Base-by-base conservation (phyloP, 2,888 invertebrate genomes). In the Torymus tubicola region DNA sequence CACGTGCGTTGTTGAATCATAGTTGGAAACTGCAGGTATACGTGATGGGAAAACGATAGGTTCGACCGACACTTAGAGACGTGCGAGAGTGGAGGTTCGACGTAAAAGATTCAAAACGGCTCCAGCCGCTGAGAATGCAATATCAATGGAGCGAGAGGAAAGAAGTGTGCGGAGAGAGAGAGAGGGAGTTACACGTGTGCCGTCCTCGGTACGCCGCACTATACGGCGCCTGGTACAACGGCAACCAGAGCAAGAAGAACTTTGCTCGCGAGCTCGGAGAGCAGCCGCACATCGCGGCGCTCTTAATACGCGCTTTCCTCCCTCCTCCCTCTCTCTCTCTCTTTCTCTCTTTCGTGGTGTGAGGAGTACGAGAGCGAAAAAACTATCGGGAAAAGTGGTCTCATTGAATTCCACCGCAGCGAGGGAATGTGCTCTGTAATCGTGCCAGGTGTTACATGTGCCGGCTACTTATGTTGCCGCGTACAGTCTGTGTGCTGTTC, bases 1-100 rank as follows among this genome's bases (percentile, higher is more conserved):
- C 76, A 61, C 69, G 76, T 69, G 69, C 21, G 69, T 42, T 63
- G 79, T 69, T 74, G 74, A 80, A 74, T 74, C 79, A 21, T 21
- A 69, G 74, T 64, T 75, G 74, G 69, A 80, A 80, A 74, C 74
- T 58, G 60, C 5, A 69, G 64, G 52, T 77, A 77, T 77, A 77
- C 72, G 77, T 63, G 81, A 72, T 73, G 72, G 69, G 77, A 81
- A 81, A 81, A 72, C 72, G 72, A 77, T 81, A 63, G 77, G 58
- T 74, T 69, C 58, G 50, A 50, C 18, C 60, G 21, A 52, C 60
- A 50, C 61, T 10, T 24, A 53, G 14, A 18, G 55, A 53, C 70
- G 21, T 16, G 13, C 11, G 2, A 8, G 13, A 58, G 16, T 8
- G 16, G 8, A 5, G 8, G 21, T 24, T n/a, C 63, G 63, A 12